Evolutionary conservation across 2,113 vertebrate genomes (phyloP), one percentile per base, ranked within the genome.

Genomic region (Caloenas nicobarica): DNA sequence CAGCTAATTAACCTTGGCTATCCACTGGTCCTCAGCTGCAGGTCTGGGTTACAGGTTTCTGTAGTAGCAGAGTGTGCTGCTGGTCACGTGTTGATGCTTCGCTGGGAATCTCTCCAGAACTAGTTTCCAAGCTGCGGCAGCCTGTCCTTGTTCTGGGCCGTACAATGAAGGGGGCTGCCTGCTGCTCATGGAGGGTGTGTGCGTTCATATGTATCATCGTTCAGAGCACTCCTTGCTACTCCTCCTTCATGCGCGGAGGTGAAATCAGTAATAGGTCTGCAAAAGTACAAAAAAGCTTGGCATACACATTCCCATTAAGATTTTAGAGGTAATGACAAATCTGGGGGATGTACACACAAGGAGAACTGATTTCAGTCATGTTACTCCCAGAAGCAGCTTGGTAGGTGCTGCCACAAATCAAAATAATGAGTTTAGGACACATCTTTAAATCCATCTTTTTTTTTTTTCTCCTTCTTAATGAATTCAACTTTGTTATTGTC

Each of bases 191-290:
- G 18, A 51, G 23, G 34, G 44, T 34, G 6, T 38, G 51, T 4
- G 2, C 22, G 3, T 51, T 66, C 10, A 9, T 71, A 42, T 62
- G 22, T 2, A 1, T 42, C 2, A 0, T 66, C 9, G 3, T 24
- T n/a, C 1, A 2, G 42, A 68, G 33, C 21, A 0, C 8, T 69
- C 44, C 29, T 66, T 71, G 42, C 51, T 88, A 1, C 9, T 4
- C 7, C 46, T 4, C 9, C 42, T 53, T 50, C 38, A n/a, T 51
- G 29, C 34, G 38, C 1, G 1, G n/a, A 56, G 65, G 15, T 60
- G 38, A 64, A 38, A 65, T 65, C 61, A 11, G 28, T 16, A 25
- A 11, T n/a, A 33, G 28, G 6, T 18, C 77, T 87, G 23, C 3
- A 11, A 26, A 81, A 21, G 24, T 65, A 54, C 34, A 10, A 28